A percentile compares a stretch with the other conserved stretches of the same genome.
phyloP scores from a whole-genome alignment of 2,797 vertebrate genomes.

The Urophycis tenuis region DNA sequence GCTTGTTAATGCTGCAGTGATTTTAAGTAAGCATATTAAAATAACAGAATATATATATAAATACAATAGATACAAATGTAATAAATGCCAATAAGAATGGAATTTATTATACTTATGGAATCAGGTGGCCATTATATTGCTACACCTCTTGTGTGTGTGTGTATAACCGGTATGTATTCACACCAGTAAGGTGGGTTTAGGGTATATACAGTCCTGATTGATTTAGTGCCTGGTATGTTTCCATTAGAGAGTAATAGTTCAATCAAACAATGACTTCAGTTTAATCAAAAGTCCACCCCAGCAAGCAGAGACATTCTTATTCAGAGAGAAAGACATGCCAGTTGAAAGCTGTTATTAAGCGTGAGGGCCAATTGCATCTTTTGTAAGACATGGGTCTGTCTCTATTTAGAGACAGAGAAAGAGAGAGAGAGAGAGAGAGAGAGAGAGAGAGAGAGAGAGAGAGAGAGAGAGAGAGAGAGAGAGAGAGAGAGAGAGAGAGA shows the following conservation, averaged over 20 bases:
- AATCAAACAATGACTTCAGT: neutral
- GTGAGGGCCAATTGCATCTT: slow-evolving; percentile 16
- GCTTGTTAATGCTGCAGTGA: neutral
- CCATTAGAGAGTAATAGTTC: neutral
- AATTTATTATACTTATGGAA: too few species aligned
- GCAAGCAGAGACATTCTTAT: too few species aligned
- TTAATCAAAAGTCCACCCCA: neutral
- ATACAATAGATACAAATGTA: neutral
- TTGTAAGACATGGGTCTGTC: slow-evolving; percentile 16
- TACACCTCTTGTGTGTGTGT: too few species aligned
- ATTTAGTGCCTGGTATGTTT: too few species aligned
- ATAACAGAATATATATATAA: neutral
- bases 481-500: slow-evolving; percentile 16
- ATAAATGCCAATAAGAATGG: too few species aligned
- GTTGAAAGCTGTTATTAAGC: slow-evolving; percentile 37
- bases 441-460: too few species aligned
- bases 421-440: slow-evolving; percentile 23
- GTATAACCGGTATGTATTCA: too few species aligned
- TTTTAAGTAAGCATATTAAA: neutral
- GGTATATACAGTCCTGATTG: too few species aligned
- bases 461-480: slow-evolving; percentile 21
- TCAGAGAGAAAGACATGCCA: neutral
- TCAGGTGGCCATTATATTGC: too few species aligned
- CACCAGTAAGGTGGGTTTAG: too few species aligned
- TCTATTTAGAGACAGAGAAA: slow-evolving; percentile 23